Percentiles rank a stretch among this genome's conserved stretches.
These are phyloP conservation scores for Turnix velox DNA, from an alignment of 2,113 vertebrate species.

Conservation along the genomic window DNA sequence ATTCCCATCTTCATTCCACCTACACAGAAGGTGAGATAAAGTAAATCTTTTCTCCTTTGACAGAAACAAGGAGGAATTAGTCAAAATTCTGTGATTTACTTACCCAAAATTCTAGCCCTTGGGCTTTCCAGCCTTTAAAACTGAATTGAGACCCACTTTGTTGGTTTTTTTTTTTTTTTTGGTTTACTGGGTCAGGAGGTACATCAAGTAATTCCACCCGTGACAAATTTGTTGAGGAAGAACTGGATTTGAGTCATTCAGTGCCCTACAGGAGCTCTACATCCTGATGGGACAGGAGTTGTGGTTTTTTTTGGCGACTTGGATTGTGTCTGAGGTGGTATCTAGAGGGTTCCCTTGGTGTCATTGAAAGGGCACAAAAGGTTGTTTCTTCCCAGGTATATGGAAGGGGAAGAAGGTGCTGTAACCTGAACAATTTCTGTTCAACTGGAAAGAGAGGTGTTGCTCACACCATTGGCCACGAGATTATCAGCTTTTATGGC, in stretches of 20 bases:
- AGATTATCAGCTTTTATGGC: not conserved
- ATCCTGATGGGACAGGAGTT: not conserved
- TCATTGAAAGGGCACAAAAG: fast-evolving
- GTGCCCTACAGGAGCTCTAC: not conserved
- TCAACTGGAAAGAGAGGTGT: not conserved
- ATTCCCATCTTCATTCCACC: not conserved
- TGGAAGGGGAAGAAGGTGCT: not conserved
- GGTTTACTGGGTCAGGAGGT: not conserved
- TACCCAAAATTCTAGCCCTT: not conserved
- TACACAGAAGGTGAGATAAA: not conserved
- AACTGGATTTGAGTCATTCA: not conserved
- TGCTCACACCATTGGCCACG: not conserved
- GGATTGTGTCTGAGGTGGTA: not conserved
- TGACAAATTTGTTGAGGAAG: not conserved
- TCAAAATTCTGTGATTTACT: not conserved
- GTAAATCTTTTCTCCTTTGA: not conserved
- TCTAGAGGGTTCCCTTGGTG: not conserved
- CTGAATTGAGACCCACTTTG: not conserved
- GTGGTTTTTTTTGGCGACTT: not conserved
- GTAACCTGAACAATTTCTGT: not conserved
- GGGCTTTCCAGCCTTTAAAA: not conserved
- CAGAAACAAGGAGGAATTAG: not conserved
- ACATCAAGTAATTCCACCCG: not conserved
- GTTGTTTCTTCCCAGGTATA: not conserved
- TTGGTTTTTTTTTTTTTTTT: too few species aligned